phyloP scores from a whole-genome alignment of 2,113 vertebrate species.

The Actenoides hombroni region DNA sequence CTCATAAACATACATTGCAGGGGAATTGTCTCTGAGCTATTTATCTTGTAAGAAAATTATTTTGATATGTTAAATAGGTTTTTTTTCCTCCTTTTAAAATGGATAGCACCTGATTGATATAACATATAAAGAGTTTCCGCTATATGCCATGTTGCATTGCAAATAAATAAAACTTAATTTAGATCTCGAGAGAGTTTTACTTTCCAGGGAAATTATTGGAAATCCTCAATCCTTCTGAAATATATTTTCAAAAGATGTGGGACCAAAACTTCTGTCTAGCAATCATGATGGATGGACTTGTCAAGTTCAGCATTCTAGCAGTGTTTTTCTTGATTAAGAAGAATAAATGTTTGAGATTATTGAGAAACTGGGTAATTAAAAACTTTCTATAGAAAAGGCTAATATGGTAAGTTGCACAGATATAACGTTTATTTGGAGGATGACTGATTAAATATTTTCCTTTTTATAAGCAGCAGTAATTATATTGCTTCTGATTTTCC shows the following conservation, averaged over 20 bases:
- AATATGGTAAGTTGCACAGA: background rate
- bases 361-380: background rate
- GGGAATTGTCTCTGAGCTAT: constrained; percentile 14
- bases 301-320: background rate
- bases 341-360: background rate
- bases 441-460: background rate
- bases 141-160: background rate
- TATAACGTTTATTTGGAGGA: background rate
- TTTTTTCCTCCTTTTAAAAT: background rate
- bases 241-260: background rate
- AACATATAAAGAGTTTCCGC: background rate
- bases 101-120: background rate
- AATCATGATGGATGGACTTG: background rate
- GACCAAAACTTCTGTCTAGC: background rate
- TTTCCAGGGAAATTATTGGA: background rate
- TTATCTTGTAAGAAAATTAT: constrained; percentile 36
- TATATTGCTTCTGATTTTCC: background rate
- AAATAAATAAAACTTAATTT: background rate
- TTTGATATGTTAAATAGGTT: background rate
- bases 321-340: background rate
- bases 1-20: background rate
- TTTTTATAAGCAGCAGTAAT: background rate
- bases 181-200: background rate
- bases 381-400: background rate
- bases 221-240: background rate